Base-by-base conservation (phyloP, 2,113 vertebrate species). In the Crotalus helleri region DNA sequence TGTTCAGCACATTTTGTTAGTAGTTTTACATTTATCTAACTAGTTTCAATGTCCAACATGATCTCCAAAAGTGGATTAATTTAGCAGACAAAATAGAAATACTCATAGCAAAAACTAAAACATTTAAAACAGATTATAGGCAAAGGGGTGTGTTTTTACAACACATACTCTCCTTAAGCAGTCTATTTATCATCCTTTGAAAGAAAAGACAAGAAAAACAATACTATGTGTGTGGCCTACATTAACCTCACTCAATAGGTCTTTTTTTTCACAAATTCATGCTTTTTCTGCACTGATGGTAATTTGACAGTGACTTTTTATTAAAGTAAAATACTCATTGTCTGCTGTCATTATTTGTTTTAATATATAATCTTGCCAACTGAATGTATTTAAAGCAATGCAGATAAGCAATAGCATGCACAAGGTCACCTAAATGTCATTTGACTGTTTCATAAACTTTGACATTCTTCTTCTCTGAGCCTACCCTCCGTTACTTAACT, bases 241-340 rank as follows among this genome's bases (percentile, higher is more conserved):
- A 95, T 96, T 97, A 97, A 97, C 95, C 97, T 97, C 96, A 96
- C 96, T 97, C 97, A 97, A 97, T 97, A 97, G 96, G 96, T 94
- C 88, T 96, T 89, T 95, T 95, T 96, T 96, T 96, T 93, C 93
- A 94, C 89, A 96, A 96, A 98, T 97, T 97, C 94, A 96, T 95
- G 96, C 95, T 88, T 96, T 98, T 97, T 98, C 96, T 98, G 97
- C 97, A 97, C 97, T 96, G 97, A 97, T 98, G 97, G 97, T 97
- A 98, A 98, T 97, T 97, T 98, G 98, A 98, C 98, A 98, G 98
- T 97, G 97, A 97, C 97, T 97, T 98, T 98, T 98, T 98, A 98
- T 98, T 97, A 97, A 97, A 96, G 97, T 96, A 97, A 97, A 98
- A 97, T 97, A 97, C 97, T 98, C 98, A 97, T 98, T 98, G 97